Evolutionary conservation across 1,140 invertebrate species (phyloP).

Genomic region (Episyrphus balteatus): DNA sequence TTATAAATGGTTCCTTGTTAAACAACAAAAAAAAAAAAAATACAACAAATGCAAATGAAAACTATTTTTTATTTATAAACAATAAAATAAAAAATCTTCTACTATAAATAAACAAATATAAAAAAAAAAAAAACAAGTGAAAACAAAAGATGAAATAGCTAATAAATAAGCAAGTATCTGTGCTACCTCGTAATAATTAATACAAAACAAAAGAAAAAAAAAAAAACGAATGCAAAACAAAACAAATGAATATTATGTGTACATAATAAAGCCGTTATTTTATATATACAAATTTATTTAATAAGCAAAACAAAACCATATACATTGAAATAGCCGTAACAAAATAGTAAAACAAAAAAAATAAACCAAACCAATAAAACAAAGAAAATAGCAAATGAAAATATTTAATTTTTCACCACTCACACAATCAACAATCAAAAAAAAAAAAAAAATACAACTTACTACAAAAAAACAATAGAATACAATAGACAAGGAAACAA

Average conservation of each 20-base stretch:
- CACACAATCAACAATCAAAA: slow-evolving; percentile 12
- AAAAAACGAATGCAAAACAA: no score
- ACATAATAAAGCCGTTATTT: no score
- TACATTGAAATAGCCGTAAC: background rate
- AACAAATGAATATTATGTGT: no score
- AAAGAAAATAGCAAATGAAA: slow-evolving; percentile 16
- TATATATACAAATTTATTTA: background rate
- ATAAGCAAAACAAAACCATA: background rate
- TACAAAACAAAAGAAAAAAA: no score
- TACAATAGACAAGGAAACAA: slow-evolving; percentile 6
- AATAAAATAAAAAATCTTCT: no score
- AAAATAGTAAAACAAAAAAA: slow-evolving; percentile 12
- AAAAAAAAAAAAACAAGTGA: background rate
- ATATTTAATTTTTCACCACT: slow-evolving; percentile 18
- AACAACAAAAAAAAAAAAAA: no score
- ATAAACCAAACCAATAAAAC: slow-evolving; percentile 2
- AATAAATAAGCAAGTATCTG: no score
- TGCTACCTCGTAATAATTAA: no score
- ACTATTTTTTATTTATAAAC: no score
- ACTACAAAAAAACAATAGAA: slow-evolving; percentile 2
- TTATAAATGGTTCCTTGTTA: no score
- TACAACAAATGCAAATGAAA: background rate
- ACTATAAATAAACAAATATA: background rate
- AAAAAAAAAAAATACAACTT: slow-evolving; percentile 7
- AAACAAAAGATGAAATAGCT: no score